A percentile compares a stretch with the other conserved stretches of the same genome.
phyloP scores from a whole-genome alignment of 2,113 vertebrate genomes.

The Eublepharis macularius region DNA sequence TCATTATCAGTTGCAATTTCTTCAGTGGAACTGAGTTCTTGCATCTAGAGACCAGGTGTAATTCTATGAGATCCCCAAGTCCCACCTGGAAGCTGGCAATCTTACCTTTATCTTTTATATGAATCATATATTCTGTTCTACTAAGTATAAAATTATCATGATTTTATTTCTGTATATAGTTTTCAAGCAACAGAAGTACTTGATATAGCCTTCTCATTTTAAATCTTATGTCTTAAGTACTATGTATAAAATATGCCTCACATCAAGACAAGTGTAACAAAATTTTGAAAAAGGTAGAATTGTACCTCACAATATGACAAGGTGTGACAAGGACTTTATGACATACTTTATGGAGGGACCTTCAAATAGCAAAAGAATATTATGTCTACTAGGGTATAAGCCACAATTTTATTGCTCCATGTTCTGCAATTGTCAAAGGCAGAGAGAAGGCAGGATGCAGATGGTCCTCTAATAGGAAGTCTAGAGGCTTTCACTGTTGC shows the following conservation, averaged over 20 bases:
- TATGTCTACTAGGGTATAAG: not conserved
- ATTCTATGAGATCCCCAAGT: no score
- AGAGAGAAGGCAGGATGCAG: no score
- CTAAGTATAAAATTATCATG: not conserved
- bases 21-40: no score
- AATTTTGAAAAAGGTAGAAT: not conserved
- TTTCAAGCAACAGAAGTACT: fast-evolving
- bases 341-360: not conserved
- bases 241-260: not conserved
- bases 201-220: fast-evolving
- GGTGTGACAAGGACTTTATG: not conserved
- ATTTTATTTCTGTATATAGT: not conserved
- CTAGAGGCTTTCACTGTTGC: no score
- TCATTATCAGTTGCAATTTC: no score
- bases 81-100: no score
- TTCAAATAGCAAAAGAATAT: not conserved
- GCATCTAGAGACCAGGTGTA: no score
- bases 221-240: not conserved
- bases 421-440: not conserved
- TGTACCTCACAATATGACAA: no score
- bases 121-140: not conserved
- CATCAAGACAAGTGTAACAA: not conserved
- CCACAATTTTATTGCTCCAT: not conserved
- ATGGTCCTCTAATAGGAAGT: no score
- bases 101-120: not conserved